A percentile compares a stretch with the other conserved stretches of the same genome.
These are phyloP conservation scores for Eleutherodactylus coqui DNA, from an alignment of 2,797 vertebrate species.

Conservation along the genomic window DNA sequence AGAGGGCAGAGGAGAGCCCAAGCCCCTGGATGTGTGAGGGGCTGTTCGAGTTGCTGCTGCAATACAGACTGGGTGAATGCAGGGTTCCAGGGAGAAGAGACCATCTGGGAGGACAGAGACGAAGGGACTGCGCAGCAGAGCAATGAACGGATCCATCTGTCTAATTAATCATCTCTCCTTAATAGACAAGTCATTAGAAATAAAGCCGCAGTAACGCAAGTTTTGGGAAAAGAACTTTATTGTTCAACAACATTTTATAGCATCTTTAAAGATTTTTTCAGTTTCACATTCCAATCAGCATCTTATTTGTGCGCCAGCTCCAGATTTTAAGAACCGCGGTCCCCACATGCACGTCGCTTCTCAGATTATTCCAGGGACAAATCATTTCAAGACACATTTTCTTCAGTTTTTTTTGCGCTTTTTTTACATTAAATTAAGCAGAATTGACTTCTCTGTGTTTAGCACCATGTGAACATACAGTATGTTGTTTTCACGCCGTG, in stretches of 20 bases:
- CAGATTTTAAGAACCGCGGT: conserved; percentile 77
- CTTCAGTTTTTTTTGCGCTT: background rate
- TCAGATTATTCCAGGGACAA: background rate
- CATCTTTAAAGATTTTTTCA: conserved; percentile 66
- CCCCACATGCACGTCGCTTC: conserved; percentile 67
- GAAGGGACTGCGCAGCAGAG: too few species aligned
- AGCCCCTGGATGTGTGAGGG: too few species aligned
- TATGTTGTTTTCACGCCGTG: conserved; percentile 24
- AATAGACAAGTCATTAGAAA: background rate
- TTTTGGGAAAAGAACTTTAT: conserved; percentile 69
- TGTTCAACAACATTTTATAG: conserved; percentile 71
- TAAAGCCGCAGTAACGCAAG: conserved; percentile 65
- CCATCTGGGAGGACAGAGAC: too few species aligned
- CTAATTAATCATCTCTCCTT: too few species aligned
- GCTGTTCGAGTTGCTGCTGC: too few species aligned
- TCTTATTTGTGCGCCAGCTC: conserved; percentile 68
- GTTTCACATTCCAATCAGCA: conserved; percentile 70
- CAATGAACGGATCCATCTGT: too few species aligned
- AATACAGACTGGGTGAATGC: too few species aligned
- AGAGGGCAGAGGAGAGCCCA: too few species aligned
- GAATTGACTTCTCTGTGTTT: conserved; percentile 42
- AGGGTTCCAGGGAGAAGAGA: too few species aligned
- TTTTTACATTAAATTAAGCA: conserved; percentile 58
- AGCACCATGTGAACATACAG: conserved; percentile 60
- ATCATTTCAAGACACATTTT: conserved; percentile 23